Conservation (phyloP, 1,140 invertebrate genomes). For the Trypoxylus dichotomus region DNA sequence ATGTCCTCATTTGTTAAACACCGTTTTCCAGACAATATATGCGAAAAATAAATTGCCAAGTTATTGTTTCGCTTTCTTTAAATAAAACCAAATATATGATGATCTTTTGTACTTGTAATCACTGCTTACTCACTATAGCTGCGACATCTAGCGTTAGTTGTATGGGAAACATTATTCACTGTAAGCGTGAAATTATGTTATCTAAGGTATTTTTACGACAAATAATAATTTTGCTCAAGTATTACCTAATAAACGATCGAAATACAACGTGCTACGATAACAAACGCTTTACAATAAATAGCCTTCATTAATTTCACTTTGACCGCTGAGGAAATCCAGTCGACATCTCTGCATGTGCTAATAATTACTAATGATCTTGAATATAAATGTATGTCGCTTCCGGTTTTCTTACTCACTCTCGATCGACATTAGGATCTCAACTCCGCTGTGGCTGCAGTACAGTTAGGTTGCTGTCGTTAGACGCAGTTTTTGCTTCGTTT, state of each 20-base stretch:
- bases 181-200: neutral
- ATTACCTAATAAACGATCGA: neutral
- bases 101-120: neutral
- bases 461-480: neutral
- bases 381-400: constrained; percentile 11
- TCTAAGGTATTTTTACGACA: neutral
- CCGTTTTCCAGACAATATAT: neutral
- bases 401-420: constrained; percentile 2
- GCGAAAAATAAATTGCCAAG: neutral
- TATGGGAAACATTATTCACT: too few relatives aligned
- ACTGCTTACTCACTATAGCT: too few relatives aligned
- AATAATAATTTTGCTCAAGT: neutral
- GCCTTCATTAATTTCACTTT: constrained; percentile 10
- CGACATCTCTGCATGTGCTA: neutral
- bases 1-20: neutral
- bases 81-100: too few relatives aligned
- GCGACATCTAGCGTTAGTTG: too few relatives aligned
- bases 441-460: neutral
- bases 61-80: too few relatives aligned
- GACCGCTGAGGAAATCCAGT: neutral
- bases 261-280: neutral
- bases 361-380: constrained; percentile 21
- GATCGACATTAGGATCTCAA: neutral
- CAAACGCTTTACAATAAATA: neutral
- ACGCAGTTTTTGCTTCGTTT: neutral